A percentile compares a stretch with the other conserved stretches of the same genome.
These are phyloP conservation scores for Nemapogon koenigi DNA, from an alignment of 2,888 invertebrate genomes.

Conservation along the genomic window DNA sequence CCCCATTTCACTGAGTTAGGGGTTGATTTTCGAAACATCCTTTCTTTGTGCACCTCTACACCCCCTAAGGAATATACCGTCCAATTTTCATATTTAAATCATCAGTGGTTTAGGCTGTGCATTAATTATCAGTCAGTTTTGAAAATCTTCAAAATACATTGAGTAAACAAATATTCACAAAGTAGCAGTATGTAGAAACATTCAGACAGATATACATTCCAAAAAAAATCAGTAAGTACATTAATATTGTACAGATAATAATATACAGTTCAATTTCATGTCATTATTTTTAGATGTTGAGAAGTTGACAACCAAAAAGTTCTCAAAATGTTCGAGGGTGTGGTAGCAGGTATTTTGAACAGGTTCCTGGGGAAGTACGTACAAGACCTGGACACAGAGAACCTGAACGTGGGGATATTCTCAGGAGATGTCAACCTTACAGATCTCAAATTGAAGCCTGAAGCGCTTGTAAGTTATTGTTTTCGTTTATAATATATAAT, in stretches of 20 bases:
- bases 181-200: too few species aligned
- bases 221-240: neutral
- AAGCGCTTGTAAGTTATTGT: conserved; percentile 73
- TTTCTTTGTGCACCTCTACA: too few species aligned
- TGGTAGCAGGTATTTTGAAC: conserved; percentile 80
- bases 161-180: too few species aligned
- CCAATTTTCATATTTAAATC: too few species aligned
- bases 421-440: conserved; percentile 80
- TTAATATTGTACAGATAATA: conserved; percentile 16
- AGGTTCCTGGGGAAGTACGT: conserved; percentile 83
- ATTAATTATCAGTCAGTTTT: too few species aligned
- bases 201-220: too few species aligned
- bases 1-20: too few species aligned
- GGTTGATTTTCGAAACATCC: too few species aligned
- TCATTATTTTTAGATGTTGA: neutral
- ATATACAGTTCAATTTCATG: neutral
- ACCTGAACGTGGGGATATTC: conserved; percentile 83
- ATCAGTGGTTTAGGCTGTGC: too few species aligned
- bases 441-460: conserved; percentile 79
- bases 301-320: conserved; percentile 5
- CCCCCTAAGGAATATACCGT: too few species aligned
- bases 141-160: too few species aligned
- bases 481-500: neutral
- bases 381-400: conserved; percentile 82
- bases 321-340: conserved; percentile 75